Evolutionary conservation across 2,888 invertebrate species (phyloP), one percentile per base, ranked within the genome.

Genomic region (Rhorus exstirpatorius): DNA sequence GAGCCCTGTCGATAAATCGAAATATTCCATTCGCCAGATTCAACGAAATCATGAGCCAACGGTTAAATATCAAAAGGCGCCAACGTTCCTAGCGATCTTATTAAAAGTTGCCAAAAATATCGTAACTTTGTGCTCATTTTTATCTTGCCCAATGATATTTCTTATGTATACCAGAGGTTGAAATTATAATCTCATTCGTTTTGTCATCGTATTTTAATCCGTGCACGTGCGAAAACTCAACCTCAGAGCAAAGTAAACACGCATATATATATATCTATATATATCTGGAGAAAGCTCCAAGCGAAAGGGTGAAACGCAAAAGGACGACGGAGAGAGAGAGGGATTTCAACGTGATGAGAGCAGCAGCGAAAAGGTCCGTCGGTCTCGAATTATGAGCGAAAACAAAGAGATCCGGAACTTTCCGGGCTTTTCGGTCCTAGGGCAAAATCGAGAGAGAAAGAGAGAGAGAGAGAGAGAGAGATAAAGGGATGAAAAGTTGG

Each of bases 361-460:
- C 44, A 71, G 87, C 44, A 3, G 75, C 65, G 70, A 82, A 82
- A 82, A 82, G 79, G 75, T 78, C 77, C 77, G 88, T 87, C 86
- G 85, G 84, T 85, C 75, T 58, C 86, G 88, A 89, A 89, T 89
- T 89, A 89, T 88, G 85, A 88, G 86, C 87, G 87, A 90, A 88
- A 89, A 89, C 88, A 90, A 90, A 90, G 88, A 88, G 90, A 88
- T 89, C 87, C 84, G 24, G 85, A 89, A 88, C 85, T 89, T 87
- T 67, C 35, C 60, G 58, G 65, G 72, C 67, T 72, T 49, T 79
- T 46, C 44, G 46, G 58, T 75, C 58, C 51, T 51, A 63, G 63
- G 68, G 38, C 58, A 17, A 35, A 51, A 38, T 19, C 35, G 44
- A 41, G 67, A n/a, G 24, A 19, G 24, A 63, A 26, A 31, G 21